phyloP scores from a whole-genome alignment of 2,888 invertebrate genomes.

The Strigamia transsilvanica region DNA sequence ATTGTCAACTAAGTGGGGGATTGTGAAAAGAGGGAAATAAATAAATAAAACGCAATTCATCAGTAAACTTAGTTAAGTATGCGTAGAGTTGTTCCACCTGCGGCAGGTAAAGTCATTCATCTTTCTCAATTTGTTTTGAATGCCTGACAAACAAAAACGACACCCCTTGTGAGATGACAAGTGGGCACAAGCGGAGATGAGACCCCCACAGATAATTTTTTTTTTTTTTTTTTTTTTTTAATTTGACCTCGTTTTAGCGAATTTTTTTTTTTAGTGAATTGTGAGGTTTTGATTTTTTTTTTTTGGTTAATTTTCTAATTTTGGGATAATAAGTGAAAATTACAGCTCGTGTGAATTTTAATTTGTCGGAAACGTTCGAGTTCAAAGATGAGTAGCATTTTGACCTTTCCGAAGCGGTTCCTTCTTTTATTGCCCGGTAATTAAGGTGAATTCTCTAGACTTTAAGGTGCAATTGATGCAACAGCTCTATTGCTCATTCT shows the following conservation, averaged over 20 bases:
- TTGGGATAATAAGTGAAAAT: slow-evolving; percentile 7
- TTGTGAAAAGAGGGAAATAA: not conserved
- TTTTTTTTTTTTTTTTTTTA: not conserved
- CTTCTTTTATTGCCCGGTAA: slow-evolving; percentile 42
- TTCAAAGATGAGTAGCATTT: not conserved
- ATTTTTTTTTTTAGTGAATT: not conserved
- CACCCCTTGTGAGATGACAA: slow-evolving; percentile 16
- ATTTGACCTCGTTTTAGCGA: not conserved
- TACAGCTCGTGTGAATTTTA: slow-evolving; percentile 31
- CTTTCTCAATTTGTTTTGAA: slow-evolving; percentile 49
- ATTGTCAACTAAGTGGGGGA: not conserved
- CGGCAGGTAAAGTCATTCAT: slow-evolving; percentile 43
- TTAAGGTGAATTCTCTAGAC: slow-evolving; percentile 39
- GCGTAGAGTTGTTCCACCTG: slow-evolving; percentile 44
- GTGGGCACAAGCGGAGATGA: not conserved
- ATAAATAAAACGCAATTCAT: slow-evolving; percentile 37
- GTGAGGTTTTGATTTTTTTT: not conserved
- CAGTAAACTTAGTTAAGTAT: slow-evolving; percentile 46
- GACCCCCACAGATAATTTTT: no score
- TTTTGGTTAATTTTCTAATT: not conserved
- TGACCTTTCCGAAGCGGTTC: slow-evolving; percentile 23
- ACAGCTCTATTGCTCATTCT: slow-evolving; percentile 42
- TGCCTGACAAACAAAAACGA: slow-evolving; percentile 40
- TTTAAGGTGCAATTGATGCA: slow-evolving; percentile 41
- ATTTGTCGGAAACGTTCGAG: slow-evolving; percentile 1